Base-by-base conservation (phyloP, 2,113 vertebrate genomes). In the Bambusicola thoracicus region DNA sequence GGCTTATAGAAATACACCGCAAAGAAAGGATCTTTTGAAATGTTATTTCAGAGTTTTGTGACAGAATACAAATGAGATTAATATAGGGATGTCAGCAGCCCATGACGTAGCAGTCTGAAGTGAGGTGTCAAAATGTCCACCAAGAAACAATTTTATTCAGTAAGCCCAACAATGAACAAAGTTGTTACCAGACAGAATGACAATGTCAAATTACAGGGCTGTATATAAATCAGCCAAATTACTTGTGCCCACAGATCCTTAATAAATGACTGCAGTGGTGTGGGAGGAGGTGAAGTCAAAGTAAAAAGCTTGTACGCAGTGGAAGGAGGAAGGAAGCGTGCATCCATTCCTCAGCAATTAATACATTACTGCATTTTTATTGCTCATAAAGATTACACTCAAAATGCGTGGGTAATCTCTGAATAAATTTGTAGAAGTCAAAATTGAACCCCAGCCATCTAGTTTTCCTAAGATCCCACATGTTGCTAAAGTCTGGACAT, bases 401-500 rank as follows among this genome's bases (percentile, higher is more conserved):
- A 87, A 94, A 95, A 95, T 79, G 92, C 89, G 89, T 48, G 84
- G 81, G 68, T 30, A 78, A 96, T 84, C 80, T 90, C 8, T 86
- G 78, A 95, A 95, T 72, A 96, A 96, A 96, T 88, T 85, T 76
- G 74, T 81, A 94, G 63, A 94, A 95, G 79, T 90, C 93, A 79
- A 94, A 97, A 97, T 0, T 95, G 95, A 94, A 95, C 86, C 90
- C 84, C 67, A 94, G 76, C 82, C 90, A 88, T 90, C 75, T 87
- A 73, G 84, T 86, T 95, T 96, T 94, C 90, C 53, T 95, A 97
- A 97, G 94, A 97, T 95, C 81, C 93, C 95, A 96, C 93, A 81
- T 94, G 97, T 97, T 97, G 94, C 95, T 85, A 67, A 48, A 92
- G 87, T 81, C 85, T 92, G 89, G 95, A 97, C 96, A 97, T 97